These are phyloP conservation scores for Coregonus clupeaformis DNA, from an alignment of 2,113 vertebrate genomes.

Conservation along the genomic window DNA sequence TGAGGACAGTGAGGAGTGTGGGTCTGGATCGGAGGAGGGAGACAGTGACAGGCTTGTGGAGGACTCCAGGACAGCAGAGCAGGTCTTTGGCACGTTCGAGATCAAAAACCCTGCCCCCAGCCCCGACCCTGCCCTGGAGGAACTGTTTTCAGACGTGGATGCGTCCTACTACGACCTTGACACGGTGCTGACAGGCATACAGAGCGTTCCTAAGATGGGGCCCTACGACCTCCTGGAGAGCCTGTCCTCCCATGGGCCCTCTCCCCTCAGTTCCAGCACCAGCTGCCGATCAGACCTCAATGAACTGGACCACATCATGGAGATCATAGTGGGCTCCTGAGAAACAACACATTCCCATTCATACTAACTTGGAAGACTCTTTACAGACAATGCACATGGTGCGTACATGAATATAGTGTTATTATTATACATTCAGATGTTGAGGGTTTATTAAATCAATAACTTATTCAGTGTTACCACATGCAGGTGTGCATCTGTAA, in stretches of 20 bases:
- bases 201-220: constrained; percentile 82
- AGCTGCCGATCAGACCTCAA: constrained; percentile 92
- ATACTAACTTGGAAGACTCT: constrained; percentile 49
- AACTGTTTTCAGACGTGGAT: constrained; percentile 92
- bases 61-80: constrained; percentile 82
- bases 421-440: constrained; percentile 24
- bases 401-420: constrained; percentile 54
- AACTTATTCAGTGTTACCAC: constrained; percentile 5
- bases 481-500: constrained; percentile 25
- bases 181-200: constrained; percentile 91
- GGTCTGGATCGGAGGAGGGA: constrained; percentile 73
- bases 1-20: constrained; percentile 69
- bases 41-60: constrained; percentile 66
- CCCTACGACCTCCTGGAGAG: constrained; percentile 86
- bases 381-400: constrained; percentile 59
- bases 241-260: constrained; percentile 76
- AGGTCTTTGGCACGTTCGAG: constrained; percentile 95
- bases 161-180: constrained; percentile 92
- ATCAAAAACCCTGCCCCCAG: constrained; percentile 79
- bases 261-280: constrained; percentile 76
- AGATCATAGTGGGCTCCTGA: constrained; percentile 97
- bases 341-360: constrained; percentile 35
- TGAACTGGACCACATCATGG: constrained; percentile 96
- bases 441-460: constrained; percentile 17
- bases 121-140: constrained; percentile 81